Conservation (phyloP, 2,888 invertebrate species). For the Cataglyphis albicans region DNA sequence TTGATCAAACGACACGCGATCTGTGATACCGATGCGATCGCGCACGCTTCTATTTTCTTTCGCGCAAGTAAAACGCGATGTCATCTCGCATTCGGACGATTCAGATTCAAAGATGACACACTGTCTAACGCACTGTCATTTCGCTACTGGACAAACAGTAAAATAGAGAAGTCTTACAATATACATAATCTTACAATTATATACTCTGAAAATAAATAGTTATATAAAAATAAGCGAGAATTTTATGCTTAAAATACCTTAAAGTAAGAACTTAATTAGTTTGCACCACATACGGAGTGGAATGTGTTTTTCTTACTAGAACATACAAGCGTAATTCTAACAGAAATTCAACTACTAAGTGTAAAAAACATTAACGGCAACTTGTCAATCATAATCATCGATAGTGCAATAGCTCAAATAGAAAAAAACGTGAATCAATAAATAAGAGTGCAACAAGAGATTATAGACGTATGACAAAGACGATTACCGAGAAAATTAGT, state of each 20-base stretch:
- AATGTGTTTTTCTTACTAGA: constrained; percentile 84
- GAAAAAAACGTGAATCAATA: constrained; percentile 80
- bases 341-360: constrained; percentile 79
- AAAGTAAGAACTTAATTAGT: constrained; percentile 81
- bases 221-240: constrained; percentile 85
- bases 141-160: constrained; percentile 50
- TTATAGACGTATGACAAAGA: constrained; percentile 74
- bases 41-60: not conserved
- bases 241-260: constrained; percentile 83
- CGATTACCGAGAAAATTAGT: constrained; percentile 47
- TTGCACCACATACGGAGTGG: constrained; percentile 83
- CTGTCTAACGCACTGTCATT: constrained; percentile 28
- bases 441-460: constrained; percentile 85
- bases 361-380: constrained; percentile 81
- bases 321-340: constrained; percentile 83
- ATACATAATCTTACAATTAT: constrained; percentile 73
- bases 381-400: constrained; percentile 75
- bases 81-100: not conserved
- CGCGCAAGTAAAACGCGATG: not conserved
- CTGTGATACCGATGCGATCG: constrained; percentile 2
- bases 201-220: constrained; percentile 83
- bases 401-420: constrained; percentile 80
- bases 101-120: constrained; percentile 32
- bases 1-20: constrained; percentile 15
- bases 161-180: constrained; percentile 66